Conservation (phyloP, 92 coral and sea anemone genomes). For the Parazoanthus darwini region DNA sequence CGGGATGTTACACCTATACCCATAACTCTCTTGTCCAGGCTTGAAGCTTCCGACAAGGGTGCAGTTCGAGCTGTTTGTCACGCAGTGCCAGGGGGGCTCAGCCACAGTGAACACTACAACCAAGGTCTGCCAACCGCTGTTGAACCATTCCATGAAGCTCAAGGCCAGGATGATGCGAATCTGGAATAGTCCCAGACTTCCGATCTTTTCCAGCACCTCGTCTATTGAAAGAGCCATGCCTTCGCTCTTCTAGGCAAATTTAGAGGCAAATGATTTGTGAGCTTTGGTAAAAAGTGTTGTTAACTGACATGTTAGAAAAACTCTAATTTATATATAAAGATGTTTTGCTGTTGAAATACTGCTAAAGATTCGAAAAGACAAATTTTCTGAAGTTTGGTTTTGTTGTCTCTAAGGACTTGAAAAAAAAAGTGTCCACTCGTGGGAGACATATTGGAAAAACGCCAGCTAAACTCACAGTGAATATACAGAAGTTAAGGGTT, state of each 20-base stretch:
- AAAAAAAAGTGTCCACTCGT: no score
- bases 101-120: constrained; percentile 58
- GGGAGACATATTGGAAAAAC: no score
- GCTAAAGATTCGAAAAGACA: no score
- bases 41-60: constrained; percentile 53
- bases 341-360: no score
- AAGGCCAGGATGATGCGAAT: constrained; percentile 53
- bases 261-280: neutral
- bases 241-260: neutral
- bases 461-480: no score
- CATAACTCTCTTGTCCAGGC: constrained; percentile 50
- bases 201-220: constrained; percentile 62
- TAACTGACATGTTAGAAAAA: no score
- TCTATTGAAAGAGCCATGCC: constrained; percentile 59
- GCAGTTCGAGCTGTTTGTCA: constrained; percentile 54
- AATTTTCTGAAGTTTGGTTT: no score
- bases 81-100: constrained; percentile 78
- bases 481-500: no score
- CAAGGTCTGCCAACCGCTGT: constrained; percentile 51
- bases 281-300: no score
- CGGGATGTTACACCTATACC: constrained; percentile 64
- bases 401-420: no score
- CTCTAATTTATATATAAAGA: no score
- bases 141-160: constrained; percentile 41
- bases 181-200: constrained; percentile 75